phyloP scores from a whole-genome alignment of 2,797 vertebrate genomes.

The Gymnopithys bicolor region DNA sequence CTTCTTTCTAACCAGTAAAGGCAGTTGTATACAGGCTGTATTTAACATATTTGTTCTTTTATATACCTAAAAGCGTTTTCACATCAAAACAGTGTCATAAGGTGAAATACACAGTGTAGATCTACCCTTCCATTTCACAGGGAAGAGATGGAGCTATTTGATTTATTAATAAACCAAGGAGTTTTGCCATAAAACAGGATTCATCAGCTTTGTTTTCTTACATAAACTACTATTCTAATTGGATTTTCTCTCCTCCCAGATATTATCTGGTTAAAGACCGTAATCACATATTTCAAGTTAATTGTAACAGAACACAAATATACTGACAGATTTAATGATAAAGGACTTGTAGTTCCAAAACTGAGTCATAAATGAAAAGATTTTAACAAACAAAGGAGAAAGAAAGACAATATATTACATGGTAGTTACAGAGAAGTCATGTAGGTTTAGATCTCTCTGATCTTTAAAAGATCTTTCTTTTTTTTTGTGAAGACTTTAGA shows the following conservation, averaged over 20 bases:
- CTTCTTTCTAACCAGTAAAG: not conserved
- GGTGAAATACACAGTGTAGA: not conserved
- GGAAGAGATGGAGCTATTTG: not conserved
- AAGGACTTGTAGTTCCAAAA: slow-evolving; percentile 23
- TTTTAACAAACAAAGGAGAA: not conserved
- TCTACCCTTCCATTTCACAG: not conserved
- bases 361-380: slow-evolving; percentile 19
- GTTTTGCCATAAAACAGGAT: slow-evolving; percentile 25
- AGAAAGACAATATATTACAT: not conserved
- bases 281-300: slow-evolving; percentile 2
- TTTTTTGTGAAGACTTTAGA: not conserved
- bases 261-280: not conserved
- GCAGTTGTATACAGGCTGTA: not conserved
- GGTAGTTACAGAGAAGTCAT: not conserved
- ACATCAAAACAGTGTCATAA: slow-evolving; percentile 19
- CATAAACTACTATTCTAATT: not conserved
- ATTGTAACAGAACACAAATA: slow-evolving; percentile 31
- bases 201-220: not conserved
- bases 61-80: slow-evolving; percentile 35
- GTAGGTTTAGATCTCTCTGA: not conserved
- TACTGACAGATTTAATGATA: slow-evolving; percentile 5
- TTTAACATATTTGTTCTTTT: slow-evolving; percentile 14
- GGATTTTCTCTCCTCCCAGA: not conserved
- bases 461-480: not conserved
- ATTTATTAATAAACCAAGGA: slow-evolving; percentile 5